Conservation (phyloP, 2,797 vertebrate genomes). For the Gymnothorax javanicus region DNA sequence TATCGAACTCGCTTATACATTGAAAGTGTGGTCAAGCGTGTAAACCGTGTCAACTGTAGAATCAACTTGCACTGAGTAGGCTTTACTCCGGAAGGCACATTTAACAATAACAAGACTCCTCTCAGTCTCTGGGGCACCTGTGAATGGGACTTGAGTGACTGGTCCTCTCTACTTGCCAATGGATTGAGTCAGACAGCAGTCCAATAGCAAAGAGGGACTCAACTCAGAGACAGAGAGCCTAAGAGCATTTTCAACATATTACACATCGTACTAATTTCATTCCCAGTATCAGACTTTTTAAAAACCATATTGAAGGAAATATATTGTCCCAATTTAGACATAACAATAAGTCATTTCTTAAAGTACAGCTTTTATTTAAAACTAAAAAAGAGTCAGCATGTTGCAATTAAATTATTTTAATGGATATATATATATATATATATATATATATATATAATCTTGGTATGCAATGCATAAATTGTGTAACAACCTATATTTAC, state of each 20-base stretch:
- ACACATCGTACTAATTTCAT: no score
- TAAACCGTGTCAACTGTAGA: background rate
- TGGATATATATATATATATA: conserved; percentile 51
- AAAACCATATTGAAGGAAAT: no score
- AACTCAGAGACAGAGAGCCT: background rate
- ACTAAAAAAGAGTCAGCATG: conserved; percentile 85
- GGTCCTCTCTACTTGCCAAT: no score
- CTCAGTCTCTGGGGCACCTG: no score
- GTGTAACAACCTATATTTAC: conserved; percentile 80
- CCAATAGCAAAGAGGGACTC: background rate
- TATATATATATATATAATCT: conserved; percentile 70
- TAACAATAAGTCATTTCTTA: conserved; percentile 61
- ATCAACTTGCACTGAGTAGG: background rate
- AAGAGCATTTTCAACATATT: no score
- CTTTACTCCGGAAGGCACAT: conserved; percentile 45
- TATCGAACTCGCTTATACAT: no score
- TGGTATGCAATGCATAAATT: conserved; percentile 81
- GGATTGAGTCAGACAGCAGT: no score
- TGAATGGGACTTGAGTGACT: background rate
- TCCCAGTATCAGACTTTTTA: no score
- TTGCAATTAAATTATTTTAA: conserved; percentile 77
- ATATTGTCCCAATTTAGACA: background rate
- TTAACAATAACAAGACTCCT: conserved; percentile 32
- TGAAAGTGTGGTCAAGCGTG: background rate
- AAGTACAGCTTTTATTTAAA: conserved; percentile 94